Base-by-base conservation (phyloP, 2,797 vertebrate species). In the Perdix hodgsoniae region DNA sequence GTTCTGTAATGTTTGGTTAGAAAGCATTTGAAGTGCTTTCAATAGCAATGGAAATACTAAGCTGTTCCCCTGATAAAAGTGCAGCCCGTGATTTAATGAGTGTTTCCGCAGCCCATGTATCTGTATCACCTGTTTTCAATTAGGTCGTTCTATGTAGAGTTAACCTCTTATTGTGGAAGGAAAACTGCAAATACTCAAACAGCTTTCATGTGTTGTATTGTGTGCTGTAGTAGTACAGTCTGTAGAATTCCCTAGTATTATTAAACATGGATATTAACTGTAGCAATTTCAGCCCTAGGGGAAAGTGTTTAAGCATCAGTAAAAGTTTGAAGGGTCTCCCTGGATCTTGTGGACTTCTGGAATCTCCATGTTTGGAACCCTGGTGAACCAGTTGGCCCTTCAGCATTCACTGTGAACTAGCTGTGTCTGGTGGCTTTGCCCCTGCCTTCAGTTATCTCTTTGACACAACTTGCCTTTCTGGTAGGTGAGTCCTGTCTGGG, bases 1-100 rank as follows among this genome's bases (percentile, higher is more conserved):
- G 45, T 93, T 95, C 79, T 52, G 64, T 88, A 96, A 59, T 1
- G 1, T 94, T 96, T 92, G 45, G 39, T 88, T 91, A 86, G 71
- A 95, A 97, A 95, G 61, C 39, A 88, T 95, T 96, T 95, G 63
- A 97, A 94, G 44, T 90, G 49, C 80, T 87, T 87, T 93, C 82
- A 81, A 18, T 79, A 88, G 79, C 49, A 54, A 19, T 94, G 56
- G 54, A 56, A 89, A 29, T 81, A 77, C 71, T 90, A 59, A 74
- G 47, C 69, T 91, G 50, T 31, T 65, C 80, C 49, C 52, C 22
- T 83, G 79, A 63, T 91, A 94, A 90, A 91, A 77, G 60, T 44
- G 14, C 13, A 33, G 91, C 95, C 0, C 1, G 24, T 76, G 91
- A 71, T 94, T 88, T 91, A 86, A 91, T 74, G 83, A 76, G 47